phyloP scores from a whole-genome alignment of 2,888 invertebrate species.

The Noctua pronuba region DNA sequence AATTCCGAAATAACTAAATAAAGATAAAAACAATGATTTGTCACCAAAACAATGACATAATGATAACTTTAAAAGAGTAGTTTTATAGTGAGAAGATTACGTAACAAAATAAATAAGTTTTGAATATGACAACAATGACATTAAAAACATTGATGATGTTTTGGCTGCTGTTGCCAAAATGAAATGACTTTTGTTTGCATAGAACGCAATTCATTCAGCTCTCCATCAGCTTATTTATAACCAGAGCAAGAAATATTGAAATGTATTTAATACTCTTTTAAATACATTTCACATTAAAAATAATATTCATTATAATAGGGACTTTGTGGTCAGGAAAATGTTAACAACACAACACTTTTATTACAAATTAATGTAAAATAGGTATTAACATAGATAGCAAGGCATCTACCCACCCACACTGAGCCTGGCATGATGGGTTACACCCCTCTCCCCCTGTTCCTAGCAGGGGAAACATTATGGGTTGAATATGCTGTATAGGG shows the following conservation, averaged over 20 bases:
- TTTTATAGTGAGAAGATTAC: neutral
- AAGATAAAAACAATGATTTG: neutral
- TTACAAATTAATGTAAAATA: neutral
- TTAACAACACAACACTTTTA: neutral
- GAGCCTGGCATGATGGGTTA: fast-evolving
- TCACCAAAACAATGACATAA: neutral
- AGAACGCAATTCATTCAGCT: conserved; percentile 14
- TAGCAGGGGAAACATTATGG: neutral
- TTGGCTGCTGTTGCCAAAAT: conserved; percentile 30
- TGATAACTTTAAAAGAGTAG: neutral
- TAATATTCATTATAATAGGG: neutral
- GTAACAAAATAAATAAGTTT: neutral
- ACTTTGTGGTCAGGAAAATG: neutral
- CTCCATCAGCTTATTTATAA: conserved; percentile 4
- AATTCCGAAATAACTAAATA: neutral
- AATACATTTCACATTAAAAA: neutral
- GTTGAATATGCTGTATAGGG: neutral
- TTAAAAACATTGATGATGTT: neutral
- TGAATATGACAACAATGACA: neutral
- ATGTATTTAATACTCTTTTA: neutral
- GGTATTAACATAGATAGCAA: neutral
- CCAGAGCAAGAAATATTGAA: neutral
- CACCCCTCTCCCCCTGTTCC: neutral
- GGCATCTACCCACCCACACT: neutral
- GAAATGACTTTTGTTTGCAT: conserved; percentile 5